Conservation (phyloP, 2,888 invertebrate genomes). For the Spialia ferax region DNA sequence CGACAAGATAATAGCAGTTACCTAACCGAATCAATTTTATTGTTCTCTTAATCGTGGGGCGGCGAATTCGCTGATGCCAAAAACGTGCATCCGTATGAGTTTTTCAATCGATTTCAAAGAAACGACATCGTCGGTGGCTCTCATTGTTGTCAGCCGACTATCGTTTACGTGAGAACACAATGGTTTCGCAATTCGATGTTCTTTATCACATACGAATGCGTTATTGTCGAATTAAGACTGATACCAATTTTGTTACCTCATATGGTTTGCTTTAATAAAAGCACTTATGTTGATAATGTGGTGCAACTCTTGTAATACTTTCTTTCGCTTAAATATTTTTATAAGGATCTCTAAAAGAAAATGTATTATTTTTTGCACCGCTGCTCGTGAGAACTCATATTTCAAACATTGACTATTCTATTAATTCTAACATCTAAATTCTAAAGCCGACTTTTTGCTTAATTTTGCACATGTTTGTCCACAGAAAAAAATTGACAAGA, state of each 20-base stretch:
- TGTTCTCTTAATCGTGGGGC: slow-evolving; percentile 66
- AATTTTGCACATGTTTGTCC: slow-evolving; percentile 48
- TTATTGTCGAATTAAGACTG: slow-evolving; percentile 63
- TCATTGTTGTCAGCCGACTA: slow-evolving; percentile 80
- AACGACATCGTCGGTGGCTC: slow-evolving; percentile 81
- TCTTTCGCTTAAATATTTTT: background rate
- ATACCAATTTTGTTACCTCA: slow-evolving; percentile 51
- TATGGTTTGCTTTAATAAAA: slow-evolving; percentile 9
- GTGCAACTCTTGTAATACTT: background rate
- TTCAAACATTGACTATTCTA: too few relatives aligned
- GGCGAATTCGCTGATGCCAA: slow-evolving; percentile 81
- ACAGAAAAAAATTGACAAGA: slow-evolving; percentile 67
- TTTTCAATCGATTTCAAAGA: slow-evolving; percentile 84
- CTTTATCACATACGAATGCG: slow-evolving; percentile 54
- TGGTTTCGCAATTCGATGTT: slow-evolving; percentile 73
- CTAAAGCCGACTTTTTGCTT: background rate
- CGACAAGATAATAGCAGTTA: slow-evolving; percentile 50
- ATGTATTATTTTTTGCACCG: background rate
- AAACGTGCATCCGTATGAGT: slow-evolving; percentile 84
- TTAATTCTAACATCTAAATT: too few relatives aligned
- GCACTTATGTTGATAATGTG: slow-evolving; percentile 2
- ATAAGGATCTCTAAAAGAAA: background rate
- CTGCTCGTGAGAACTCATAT: too few relatives aligned
- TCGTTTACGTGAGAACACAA: slow-evolving; percentile 84
- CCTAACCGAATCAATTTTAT: slow-evolving; percentile 52